Base-by-base conservation (phyloP, 2,113 vertebrate species). In the Corynorhinus townsendii region DNA sequence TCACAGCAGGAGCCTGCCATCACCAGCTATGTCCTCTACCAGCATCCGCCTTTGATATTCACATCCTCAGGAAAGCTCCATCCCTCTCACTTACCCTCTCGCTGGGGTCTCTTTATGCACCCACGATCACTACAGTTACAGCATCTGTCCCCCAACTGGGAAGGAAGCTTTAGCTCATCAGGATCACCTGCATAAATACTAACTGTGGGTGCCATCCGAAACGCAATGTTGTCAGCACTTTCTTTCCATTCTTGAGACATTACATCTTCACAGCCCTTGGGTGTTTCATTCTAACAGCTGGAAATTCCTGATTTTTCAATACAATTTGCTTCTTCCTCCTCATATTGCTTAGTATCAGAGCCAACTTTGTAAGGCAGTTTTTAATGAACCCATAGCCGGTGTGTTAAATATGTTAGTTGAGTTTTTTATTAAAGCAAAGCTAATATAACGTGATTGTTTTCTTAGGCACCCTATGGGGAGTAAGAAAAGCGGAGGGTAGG, bases 381-480 rank as follows among this genome's bases (percentile, higher is more conserved):
- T 97, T 97, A 97, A 98, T 96, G 98, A 97, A 97, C 52, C 92
- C 92, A 90, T 96, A 95, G 95, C 97, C 96, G 95, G 97, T 49
- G 64, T 86, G 93, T 96, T 97, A 96, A 95, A 96, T 98, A 97
- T 95, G 97, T 97, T 97, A 92, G 96, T 93, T 96, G 89, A 89
- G 90, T 97, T 97, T 97, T 98, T 97, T 96, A 97, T 96, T 87
- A 81, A 98, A 96, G 64, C 94, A 93, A 96, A 96, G 59, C 93
- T 97, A 98, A 98, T 94, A 96, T 97, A 97, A 91, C 71, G 17
- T 66, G 92, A 96, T 97, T 97, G 94, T 97, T 97, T 97, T 95
- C 94, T 96, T 95, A 97, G 93, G 95, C 71, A 91, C 83, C 96
- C 95, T 95, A 47, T 68, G 54, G 94, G 80, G 93, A 94, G 40